A percentile compares a stretch with the other conserved stretches of the same genome.
Conservation (phyloP, 2,797 vertebrate species). For the Sebastes iracundus region DNA sequence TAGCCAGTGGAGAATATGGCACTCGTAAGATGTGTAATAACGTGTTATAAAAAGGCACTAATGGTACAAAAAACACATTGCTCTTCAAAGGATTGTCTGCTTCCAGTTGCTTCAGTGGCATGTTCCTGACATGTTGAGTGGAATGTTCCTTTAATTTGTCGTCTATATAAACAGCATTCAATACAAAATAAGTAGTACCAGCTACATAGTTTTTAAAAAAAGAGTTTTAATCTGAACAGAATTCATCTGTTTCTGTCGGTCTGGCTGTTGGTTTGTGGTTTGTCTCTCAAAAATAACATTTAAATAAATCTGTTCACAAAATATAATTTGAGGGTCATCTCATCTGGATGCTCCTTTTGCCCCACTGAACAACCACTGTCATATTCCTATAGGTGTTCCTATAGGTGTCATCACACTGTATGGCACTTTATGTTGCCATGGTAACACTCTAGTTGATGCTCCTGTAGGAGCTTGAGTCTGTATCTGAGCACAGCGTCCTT, state of each 20-base stretch:
- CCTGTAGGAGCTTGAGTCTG: conserved; percentile 22
- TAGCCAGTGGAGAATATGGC: conserved; percentile 63
- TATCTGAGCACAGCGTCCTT: conserved; percentile 26
- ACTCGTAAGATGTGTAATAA: conserved; percentile 41
- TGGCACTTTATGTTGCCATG: conserved; percentile 21
- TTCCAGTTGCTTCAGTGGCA: conserved; percentile 76
- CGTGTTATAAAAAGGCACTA: conserved; percentile 58
- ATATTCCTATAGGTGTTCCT: conserved; percentile 31
- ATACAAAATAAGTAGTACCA: conserved; percentile 79
- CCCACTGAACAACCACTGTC: conserved; percentile 13
- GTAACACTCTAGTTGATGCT: conserved; percentile 26
- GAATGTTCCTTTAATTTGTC: conserved; percentile 41
- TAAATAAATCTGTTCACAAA: conserved; percentile 50
- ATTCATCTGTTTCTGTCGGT: conserved; percentile 42
- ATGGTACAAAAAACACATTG: conserved; percentile 39
- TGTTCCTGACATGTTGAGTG: conserved; percentile 63
- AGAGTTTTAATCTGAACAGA: conserved; percentile 36
- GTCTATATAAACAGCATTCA: conserved; percentile 44
- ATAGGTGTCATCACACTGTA: conserved; percentile 25
- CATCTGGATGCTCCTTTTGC: background rate
- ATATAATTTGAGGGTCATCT: conserved; percentile 14
- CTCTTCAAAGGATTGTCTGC: conserved; percentile 49
- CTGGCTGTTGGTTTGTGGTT: conserved; percentile 33
- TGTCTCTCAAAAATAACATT: conserved; percentile 44
- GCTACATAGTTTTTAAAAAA: conserved; percentile 67